Base-by-base conservation (phyloP, 2,888 invertebrate species). In the Drosophila algonquin region DNA sequence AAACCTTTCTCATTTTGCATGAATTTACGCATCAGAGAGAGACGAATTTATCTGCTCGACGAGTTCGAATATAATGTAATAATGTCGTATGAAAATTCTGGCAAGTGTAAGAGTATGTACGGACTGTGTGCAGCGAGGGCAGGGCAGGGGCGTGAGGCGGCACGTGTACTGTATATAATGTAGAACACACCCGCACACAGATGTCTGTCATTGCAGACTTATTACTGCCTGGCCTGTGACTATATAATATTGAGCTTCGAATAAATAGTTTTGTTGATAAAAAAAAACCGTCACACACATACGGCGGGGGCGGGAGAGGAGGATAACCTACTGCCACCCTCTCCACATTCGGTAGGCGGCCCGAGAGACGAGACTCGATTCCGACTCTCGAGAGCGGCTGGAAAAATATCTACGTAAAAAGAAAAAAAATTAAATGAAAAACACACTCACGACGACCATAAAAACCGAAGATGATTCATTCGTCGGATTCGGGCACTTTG, bases 261-360 rank as follows among this genome's bases (percentile, higher is more conserved):
- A 73, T 73, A 76, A 69, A 78, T 81, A 73, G 69, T 81, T 65
- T 64, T 64, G 63, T 84, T 76, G 69, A 67, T 81, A 73, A 59
- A 85, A 73, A 59, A 85, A 78, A 77, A 61, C 40, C 2, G 14
- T 40, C 40, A 40, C 40, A 40, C 40, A n/a, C 40, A 40, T 40
- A 40, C 40, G 40, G 14, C 0, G n/a, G 40, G 40, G 40, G 14
- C 2, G 40, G 14, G 6, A 6, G 6, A 4, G 40, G 12, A 4
- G 12, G 35, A 5, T 8, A 30, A 8, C 24, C 24, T 24, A 24
- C 24, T 7, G 30, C 30, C 30, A 30, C 30, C 30, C 30, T 30
- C 30, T 30, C 30, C 30, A 12, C n/a, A 7, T n/a, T 40, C 40
- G 40, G 40, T 7, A 40, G 40, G 40, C 6, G n/a, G 40, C 40